Evolutionary conservation across 2,113 vertebrate species (phyloP), one percentile per base, ranked within the genome.

Genomic region (Sminthopsis crassicaudata): DNA sequence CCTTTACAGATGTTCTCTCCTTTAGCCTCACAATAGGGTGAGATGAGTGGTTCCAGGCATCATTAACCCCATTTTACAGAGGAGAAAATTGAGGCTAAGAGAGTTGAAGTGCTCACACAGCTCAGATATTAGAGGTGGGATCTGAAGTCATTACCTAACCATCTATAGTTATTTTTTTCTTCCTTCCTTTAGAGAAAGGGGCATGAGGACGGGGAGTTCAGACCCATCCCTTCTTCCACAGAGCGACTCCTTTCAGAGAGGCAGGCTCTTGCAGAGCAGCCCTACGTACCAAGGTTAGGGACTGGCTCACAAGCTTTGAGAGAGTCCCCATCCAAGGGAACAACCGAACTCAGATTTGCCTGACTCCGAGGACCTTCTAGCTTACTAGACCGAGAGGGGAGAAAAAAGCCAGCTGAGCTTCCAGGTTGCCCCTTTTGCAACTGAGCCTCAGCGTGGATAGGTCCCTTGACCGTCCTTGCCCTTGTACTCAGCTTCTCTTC

Each of bases 401-500:
- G 25, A 4, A 7, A 76, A 89, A 1, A 48, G 94, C 9, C 46
- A 42, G 5, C 26, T 90, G 48, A 91, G 76, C 91, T 92, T 67
- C 53, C 52, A 50, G 67, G 0, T 91, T 94, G 93, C 46, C 8
- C 93, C 84, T 96, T 48, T 7, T 90, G 7, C 76, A 92, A 50
- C 2, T 90, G n/a, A n/a, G 91, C 22, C 92, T 14, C 25, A 95
- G 52, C 52, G 91, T n/a, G 76, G 52, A 53, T 4, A 93, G 7
- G 91, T 53, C 48, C 22, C 52, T 30, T 53, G 24, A 89, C 52
- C 42, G 50, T 53, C 88, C 7, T 94, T 90, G 52, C 10, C 11
- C 91, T 55, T 92, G 46, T 36, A 27, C 95, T 91, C 4, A 93
- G 10, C 30, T 67, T 94, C 55, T 90, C 92, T 25, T 53, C 26